Evolutionary conservation across 2,113 vertebrate species (phyloP).

Genomic region (Hippocampus zosterae): DNA sequence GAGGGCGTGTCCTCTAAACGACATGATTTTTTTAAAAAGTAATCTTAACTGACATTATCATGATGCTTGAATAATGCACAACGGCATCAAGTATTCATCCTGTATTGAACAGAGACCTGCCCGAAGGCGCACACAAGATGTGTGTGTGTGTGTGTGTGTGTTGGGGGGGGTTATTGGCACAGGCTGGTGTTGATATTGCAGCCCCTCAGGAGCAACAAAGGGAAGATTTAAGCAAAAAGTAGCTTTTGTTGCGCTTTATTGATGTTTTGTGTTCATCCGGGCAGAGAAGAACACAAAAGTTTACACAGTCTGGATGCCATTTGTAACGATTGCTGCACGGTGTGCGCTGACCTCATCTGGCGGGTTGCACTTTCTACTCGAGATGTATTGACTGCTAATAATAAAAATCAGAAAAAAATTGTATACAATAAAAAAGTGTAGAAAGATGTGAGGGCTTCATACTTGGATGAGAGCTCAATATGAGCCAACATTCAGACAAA

Average conservation of each 20-base stretch:
- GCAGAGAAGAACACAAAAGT: neutral
- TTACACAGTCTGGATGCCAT: neutral
- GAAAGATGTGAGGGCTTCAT: neutral
- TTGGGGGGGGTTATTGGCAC: constrained; percentile 7
- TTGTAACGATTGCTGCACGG: neutral
- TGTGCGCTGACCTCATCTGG: neutral
- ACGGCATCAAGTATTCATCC: constrained; percentile 75
- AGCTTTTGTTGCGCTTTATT: neutral
- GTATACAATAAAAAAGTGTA: neutral
- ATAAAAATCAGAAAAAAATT: neutral
- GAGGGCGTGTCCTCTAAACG: neutral
- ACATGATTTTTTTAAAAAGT: neutral
- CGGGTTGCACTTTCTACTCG: neutral
- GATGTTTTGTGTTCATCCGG: neutral
- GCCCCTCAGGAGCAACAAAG: constrained; percentile 20
- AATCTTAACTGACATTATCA: constrained; percentile 66
- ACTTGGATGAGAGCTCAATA: neutral
- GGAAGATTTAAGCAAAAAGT: constrained; percentile 9
- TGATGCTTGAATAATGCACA: constrained; percentile 76
- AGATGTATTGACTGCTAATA: neutral
- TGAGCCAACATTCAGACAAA: neutral
- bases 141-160: constrained; percentile 28
- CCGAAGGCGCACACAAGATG: constrained; percentile 49
- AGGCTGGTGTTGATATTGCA: constrained; percentile 8
- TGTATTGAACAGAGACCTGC: constrained; percentile 69